A percentile compares a stretch with the other conserved stretches of the same genome.
Conservation (phyloP, 2,113 vertebrate genomes). For the Euleptes europaea region DNA sequence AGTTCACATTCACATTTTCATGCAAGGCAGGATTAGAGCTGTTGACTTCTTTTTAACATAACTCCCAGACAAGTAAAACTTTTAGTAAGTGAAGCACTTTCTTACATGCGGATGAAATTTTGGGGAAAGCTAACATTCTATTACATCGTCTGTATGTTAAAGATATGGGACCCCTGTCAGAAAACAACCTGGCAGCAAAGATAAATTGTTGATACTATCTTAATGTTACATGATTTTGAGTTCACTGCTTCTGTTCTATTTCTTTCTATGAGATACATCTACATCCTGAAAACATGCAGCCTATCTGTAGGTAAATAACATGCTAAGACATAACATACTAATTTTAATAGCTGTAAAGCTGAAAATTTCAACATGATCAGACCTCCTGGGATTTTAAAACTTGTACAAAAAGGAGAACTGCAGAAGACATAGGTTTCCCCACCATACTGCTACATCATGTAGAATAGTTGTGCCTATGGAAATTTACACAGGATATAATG, state of each 20-base stretch:
- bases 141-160: neutral
- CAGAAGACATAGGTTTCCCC: neutral
- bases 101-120: too few relatives aligned
- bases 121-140: neutral
- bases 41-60: neutral
- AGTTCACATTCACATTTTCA: neutral
- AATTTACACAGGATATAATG: too few relatives aligned
- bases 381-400: neutral
- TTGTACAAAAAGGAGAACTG: neutral
- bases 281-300: neutral
- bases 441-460: neutral
- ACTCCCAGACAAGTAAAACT: neutral
- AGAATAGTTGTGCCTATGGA: neutral
- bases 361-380: neutral
- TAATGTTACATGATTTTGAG: too few relatives aligned
- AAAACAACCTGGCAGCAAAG: neutral
- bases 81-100: too few relatives aligned
- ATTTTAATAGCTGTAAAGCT: neutral
- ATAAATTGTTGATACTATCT: too few relatives aligned
- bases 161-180: neutral
- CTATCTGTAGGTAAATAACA: neutral
- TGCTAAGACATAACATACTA: neutral
- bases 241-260: too few relatives aligned
- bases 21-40: neutral
- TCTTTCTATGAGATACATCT: too few relatives aligned